Conservation (phyloP, 2,113 vertebrate genomes). For the Ornithorhynchus anatinus region DNA sequence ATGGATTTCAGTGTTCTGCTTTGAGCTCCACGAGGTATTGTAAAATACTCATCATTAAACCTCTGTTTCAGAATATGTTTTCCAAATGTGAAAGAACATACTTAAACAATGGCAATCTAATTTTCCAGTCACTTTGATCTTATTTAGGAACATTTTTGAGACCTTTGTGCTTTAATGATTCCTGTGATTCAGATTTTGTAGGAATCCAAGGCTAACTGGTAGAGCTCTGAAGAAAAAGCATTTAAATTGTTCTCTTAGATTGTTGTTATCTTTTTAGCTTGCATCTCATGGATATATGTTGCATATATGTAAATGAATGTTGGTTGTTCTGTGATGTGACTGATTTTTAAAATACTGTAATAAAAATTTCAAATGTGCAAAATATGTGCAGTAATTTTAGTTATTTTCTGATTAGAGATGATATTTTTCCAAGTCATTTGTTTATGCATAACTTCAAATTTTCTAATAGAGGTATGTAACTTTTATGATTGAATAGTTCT, state of each 20-base stretch:
- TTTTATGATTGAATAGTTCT: not conserved
- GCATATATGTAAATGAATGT: not conserved
- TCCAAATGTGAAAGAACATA: too few relatives aligned
- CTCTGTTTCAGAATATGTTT: too few relatives aligned
- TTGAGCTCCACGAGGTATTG: too few relatives aligned
- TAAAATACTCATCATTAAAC: too few relatives aligned
- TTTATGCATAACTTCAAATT: conserved; percentile 3
- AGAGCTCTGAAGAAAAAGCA: too few relatives aligned
- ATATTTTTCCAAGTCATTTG: conserved; percentile 10
- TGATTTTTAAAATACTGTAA: not conserved
- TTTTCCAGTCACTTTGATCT: too few relatives aligned
- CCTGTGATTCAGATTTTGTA: too few relatives aligned
- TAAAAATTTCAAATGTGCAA: not conserved
- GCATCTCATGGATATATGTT: not conserved
- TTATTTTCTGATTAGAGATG: conserved; percentile 13
- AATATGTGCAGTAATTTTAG: not conserved
- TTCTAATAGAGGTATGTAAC: conserved; percentile 17
- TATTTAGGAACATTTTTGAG: too few relatives aligned
- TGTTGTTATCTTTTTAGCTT: not conserved
- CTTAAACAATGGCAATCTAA: too few relatives aligned
- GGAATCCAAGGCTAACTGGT: too few relatives aligned
- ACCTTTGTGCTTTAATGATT: too few relatives aligned
- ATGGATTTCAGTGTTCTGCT: too few relatives aligned
- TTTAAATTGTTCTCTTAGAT: not conserved
- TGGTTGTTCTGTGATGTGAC: not conserved